Evolutionary conservation across 1,140 invertebrate species (phyloP).

Genomic region (Caenorhabditis remanei): DNA sequence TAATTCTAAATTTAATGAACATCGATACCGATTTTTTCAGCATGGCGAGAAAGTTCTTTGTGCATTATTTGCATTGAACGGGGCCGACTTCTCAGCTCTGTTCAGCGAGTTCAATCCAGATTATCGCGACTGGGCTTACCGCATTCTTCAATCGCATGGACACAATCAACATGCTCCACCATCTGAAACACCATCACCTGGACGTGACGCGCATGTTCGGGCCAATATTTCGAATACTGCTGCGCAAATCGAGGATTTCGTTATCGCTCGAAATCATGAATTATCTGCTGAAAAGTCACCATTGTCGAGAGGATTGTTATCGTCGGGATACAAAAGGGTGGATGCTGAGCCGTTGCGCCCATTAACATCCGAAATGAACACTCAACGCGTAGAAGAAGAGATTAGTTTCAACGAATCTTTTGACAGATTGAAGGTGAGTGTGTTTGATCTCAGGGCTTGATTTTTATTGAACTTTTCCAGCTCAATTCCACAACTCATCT

Average conservation of each 20-base stretch:
- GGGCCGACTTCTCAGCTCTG: conserved; percentile 11
- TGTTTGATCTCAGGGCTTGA: no score
- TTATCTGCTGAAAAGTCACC: not conserved
- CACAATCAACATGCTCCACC: conserved; percentile 3
- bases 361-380: not conserved
- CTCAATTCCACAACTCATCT: conserved; percentile 29
- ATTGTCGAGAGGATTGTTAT: not conserved
- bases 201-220: not conserved
- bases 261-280: not conserved
- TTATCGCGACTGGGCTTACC: conserved; percentile 18
- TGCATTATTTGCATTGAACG: conserved; percentile 13
- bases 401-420: conserved; percentile 38
- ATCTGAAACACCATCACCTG: not conserved
- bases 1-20: not conserved
- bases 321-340: not conserved
- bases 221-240: conserved; percentile 10
- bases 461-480: conserved; percentile 7
- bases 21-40: not conserved
- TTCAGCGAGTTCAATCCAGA: conserved; percentile 44
- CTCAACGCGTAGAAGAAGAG: not conserved
- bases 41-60: conserved; percentile 16
- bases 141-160: conserved; percentile 4
- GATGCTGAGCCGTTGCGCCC: conserved; percentile 20
- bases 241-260: conserved; percentile 32
- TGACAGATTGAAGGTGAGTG: not conserved